Evolutionary conservation across 2,797 vertebrate species (phyloP), one percentile per base, ranked within the genome.

Genomic region (Oryzias dopingdopingensis): DNA sequence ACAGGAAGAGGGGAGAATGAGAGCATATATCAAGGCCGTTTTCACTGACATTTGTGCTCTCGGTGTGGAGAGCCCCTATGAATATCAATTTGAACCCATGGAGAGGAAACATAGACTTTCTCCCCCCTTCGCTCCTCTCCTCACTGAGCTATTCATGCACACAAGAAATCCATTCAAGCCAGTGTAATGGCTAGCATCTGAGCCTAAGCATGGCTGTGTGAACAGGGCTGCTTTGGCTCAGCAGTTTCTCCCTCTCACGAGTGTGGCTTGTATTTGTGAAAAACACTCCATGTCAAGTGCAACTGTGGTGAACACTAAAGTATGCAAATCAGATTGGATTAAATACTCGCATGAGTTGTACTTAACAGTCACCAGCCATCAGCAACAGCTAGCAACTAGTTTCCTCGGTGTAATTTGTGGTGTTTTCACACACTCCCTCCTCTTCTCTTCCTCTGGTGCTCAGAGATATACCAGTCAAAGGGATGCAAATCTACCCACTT

Each of bases 51-150:
- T 88, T 89, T 86, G 78, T 82, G 81, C 81, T 86, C 80, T 79
- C 56, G 55, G 79, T 81, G 80, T 80, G 81, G 86, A 87, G 84
- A 88, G 85, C 74, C 70, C 79, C 84, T 80, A 84, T 88, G 86
- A 90, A 93, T 93, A 90, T 84, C 82, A 89, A 89, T 86, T 85
- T 83, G 80, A 83, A 86, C 76, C 87, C 82, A 80, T 62, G 72
- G 81, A 83, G 80, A 80, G 80, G 80, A 83, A 84, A 84, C 84
- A 72, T 77, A 67, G 76, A 58, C 61, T 53, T 76, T 68, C 75
- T 72, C 62, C 59, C 48, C 52, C 69, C 49, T 43, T 40, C 56
- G 20, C 26, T 29, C 26, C 26, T 29, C 64, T 71, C 67, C 77
- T 80, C 82, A 69, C 84, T 80, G 81, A 79, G 78, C 85, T 73